These are phyloP conservation scores for Luperina testacea DNA, from an alignment of 2,888 invertebrate genomes.

Conservation along the genomic window DNA sequence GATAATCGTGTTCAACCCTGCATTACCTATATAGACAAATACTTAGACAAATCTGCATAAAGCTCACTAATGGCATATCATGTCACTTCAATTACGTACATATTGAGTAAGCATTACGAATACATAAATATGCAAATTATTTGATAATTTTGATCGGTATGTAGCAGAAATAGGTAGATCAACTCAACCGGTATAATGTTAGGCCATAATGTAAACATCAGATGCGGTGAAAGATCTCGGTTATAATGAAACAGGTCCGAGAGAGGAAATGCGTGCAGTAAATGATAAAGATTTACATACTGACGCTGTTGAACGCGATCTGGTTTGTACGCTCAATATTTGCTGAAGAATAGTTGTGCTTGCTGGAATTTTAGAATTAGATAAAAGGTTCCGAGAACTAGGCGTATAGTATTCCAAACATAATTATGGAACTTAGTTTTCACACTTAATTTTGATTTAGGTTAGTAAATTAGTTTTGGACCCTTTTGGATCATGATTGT, in stretches of 20 bases:
- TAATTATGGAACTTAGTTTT: neutral
- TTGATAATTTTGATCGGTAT: constrained; percentile 59
- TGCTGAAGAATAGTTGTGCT: constrained; percentile 42
- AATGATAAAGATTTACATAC: constrained; percentile 84
- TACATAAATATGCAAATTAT: constrained; percentile 52
- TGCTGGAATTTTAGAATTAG: constrained; percentile 20
- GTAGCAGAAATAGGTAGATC: constrained; percentile 60
- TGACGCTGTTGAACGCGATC: constrained; percentile 71
- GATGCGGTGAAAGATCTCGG: constrained; percentile 66
- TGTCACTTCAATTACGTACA: constrained; percentile 60
- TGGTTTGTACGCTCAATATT: constrained; percentile 65
- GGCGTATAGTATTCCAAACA: neutral
- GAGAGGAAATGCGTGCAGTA: constrained; percentile 84
- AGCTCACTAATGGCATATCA: constrained; percentile 60
- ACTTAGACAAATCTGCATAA: constrained; percentile 60
- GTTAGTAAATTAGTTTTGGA: neutral
- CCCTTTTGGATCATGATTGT: neutral
- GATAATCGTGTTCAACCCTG: constrained; percentile 1
- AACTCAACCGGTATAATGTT: constrained; percentile 57
- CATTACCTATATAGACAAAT: constrained; percentile 29
- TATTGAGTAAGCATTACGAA: constrained; percentile 59
- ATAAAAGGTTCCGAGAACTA: constrained; percentile 1
- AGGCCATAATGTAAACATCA: constrained; percentile 69
- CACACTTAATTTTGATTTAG: neutral
- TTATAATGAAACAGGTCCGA: constrained; percentile 71